Conservation (phyloP, 2,888 invertebrate genomes). For the Archips xylosteana region DNA sequence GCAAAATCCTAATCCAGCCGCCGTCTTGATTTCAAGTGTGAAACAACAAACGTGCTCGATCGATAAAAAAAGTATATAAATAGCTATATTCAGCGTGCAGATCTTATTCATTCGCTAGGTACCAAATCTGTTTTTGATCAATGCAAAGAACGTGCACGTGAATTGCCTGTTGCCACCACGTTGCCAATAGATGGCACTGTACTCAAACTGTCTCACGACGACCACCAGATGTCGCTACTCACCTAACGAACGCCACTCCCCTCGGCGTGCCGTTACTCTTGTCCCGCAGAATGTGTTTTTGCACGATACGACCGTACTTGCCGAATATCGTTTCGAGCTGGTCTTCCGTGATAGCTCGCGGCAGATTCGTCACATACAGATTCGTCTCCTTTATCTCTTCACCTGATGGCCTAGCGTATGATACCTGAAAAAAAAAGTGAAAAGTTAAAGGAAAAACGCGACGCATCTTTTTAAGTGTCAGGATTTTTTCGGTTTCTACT, state of each 20-base stretch:
- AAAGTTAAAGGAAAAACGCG: too few relatives aligned
- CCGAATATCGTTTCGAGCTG: conserved; percentile 94
- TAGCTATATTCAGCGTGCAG: too few relatives aligned
- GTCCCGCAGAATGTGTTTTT: conserved; percentile 95
- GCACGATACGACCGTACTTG: conserved; percentile 95
- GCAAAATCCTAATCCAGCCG: too few relatives aligned
- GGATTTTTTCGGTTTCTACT: too few relatives aligned
- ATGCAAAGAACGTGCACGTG: too few relatives aligned
- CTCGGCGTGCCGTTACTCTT: conserved; percentile 94
- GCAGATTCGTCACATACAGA: conserved; percentile 96
- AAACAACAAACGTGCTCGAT: too few relatives aligned
- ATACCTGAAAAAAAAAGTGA: conserved; percentile 84
- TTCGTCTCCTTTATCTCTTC: conserved; percentile 97
- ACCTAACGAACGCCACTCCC: conserved; percentile 97
- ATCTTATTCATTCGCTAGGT: too few relatives aligned
- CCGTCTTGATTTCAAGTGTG: too few relatives aligned
- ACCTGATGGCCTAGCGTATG: conserved; percentile 95
- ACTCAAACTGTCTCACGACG: neutral
- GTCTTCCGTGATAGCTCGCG: conserved; percentile 93
- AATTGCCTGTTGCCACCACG: too few relatives aligned
- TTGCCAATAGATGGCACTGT: neutral
- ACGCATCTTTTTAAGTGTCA: too few relatives aligned
- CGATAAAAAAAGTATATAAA: too few relatives aligned
- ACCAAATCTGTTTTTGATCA: too few relatives aligned
- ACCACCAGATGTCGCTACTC: conserved; percentile 40